Evolutionary conservation across 2,888 invertebrate genomes (phyloP).

Genomic region (Melikaiella ostensackeni): DNA sequence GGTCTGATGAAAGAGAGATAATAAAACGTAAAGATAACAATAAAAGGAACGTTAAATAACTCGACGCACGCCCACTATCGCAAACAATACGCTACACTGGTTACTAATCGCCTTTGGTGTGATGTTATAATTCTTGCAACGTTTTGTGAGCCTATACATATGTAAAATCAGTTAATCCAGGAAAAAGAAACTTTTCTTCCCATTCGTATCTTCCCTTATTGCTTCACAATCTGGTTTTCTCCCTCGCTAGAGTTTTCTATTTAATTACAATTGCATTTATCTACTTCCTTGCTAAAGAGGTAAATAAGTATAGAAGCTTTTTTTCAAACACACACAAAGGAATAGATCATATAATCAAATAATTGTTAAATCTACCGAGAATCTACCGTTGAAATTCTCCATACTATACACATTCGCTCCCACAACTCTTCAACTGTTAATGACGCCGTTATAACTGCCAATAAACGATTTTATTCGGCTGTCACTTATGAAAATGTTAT

Average conservation of each 20-base stretch:
- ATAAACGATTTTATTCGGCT: not conserved
- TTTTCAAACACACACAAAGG: no score
- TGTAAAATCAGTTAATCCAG: not conserved
- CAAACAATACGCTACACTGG: not conserved
- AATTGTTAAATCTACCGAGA: no score
- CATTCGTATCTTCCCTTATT: not conserved
- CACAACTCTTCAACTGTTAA: conserved; percentile 6
- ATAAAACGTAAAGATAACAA: not conserved
- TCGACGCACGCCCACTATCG: not conserved
- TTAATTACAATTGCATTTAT: not conserved
- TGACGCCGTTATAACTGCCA: not conserved
- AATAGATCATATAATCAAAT: no score
- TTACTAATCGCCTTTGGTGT: conserved; percentile 20
- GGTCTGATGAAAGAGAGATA: no score
- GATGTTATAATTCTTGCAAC: conserved; percentile 23
- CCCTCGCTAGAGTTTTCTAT: not conserved
- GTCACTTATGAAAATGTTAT: not conserved
- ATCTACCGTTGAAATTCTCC: no score
- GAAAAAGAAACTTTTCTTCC: not conserved
- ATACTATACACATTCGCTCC: no score
- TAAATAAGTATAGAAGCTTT: no score
- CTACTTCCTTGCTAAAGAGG: not conserved
- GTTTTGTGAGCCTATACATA: not conserved
- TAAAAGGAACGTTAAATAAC: not conserved
- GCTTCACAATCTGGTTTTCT: not conserved